phyloP scores from a whole-genome alignment of 2,113 vertebrate genomes.

The Probosciger aterrimus region DNA sequence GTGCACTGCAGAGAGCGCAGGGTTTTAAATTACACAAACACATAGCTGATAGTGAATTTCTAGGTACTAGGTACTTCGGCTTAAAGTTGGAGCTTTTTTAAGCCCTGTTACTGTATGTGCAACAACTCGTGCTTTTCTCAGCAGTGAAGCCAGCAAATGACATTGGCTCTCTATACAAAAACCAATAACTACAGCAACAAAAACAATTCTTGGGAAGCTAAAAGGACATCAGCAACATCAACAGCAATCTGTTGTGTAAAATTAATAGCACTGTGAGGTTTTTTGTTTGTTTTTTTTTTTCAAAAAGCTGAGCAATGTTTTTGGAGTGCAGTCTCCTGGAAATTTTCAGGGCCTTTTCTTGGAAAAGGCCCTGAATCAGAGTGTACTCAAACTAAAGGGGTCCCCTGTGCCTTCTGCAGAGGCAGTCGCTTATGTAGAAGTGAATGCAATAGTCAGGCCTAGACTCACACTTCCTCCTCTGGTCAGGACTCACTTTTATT shows the following conservation, averaged over 20 bases:
- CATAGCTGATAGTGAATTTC: not conserved
- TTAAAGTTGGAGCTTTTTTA: not conserved
- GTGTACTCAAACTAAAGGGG: not conserved
- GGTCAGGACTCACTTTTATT: not conserved
- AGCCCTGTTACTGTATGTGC: not conserved
- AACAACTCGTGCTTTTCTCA: not conserved
- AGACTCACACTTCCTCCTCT: not conserved
- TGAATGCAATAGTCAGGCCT: not conserved
- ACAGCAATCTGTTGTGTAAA: not conserved
- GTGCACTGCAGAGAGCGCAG: not conserved
- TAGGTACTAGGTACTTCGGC: not conserved
- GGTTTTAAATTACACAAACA: not conserved
- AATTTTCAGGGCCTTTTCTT: not conserved
- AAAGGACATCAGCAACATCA: not conserved
- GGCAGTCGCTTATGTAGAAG: not conserved
- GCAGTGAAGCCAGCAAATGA: not conserved
- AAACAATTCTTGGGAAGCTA: not conserved
- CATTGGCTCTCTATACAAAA: not conserved
- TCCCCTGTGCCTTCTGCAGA: not conserved
- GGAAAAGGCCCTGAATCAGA: not conserved
- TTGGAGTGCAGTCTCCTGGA: not conserved
- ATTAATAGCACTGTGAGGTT: not conserved
- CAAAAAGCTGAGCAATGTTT: not conserved
- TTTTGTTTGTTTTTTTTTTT: not conserved
- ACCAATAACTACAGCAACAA: not conserved